Evolutionary conservation across 2,113 vertebrate genomes (phyloP).

Genomic region (Pelvicachromis taeniatus): DNA sequence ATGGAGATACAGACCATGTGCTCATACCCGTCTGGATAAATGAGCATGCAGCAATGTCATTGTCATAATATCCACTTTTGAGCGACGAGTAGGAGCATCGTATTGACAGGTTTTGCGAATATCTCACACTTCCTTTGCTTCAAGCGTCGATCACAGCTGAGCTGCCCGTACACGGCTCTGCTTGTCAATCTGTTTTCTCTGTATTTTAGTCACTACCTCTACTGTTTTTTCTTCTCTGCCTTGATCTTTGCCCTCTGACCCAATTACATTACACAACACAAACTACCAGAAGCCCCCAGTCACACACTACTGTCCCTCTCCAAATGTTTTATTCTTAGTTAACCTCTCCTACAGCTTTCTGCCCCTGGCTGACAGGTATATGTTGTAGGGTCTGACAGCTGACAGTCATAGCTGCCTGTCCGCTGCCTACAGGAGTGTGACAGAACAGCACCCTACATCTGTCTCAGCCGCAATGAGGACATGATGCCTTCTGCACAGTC

Average conservation of each 20-base stretch:
- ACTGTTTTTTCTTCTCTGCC: neutral
- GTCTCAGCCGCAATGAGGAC: constrained; percentile 26
- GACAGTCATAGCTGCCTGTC: constrained; percentile 46
- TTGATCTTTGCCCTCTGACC: neutral
- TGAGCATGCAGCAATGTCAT: constrained; percentile 12
- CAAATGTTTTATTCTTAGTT: constrained; percentile 26
- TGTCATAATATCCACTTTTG: neutral
- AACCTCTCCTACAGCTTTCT: constrained; percentile 8
- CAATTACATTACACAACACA: neutral
- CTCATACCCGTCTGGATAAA: neutral
- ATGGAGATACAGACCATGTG: neutral
- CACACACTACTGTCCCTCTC: neutral
- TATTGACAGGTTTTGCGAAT: constrained; percentile 22
- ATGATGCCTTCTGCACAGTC: neutral
- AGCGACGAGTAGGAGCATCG: constrained; percentile 15
- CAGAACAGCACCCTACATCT: constrained; percentile 15
- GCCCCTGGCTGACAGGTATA: constrained; percentile 29
- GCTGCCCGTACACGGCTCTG: neutral
- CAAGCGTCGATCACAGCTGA: constrained; percentile 15
- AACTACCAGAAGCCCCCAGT: neutral
- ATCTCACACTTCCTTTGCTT: neutral
- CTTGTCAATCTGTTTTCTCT: constrained; percentile 2
- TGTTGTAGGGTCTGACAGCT: constrained; percentile 43
- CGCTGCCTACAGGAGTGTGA: constrained; percentile 10
- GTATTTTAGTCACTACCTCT: neutral